These are phyloP conservation scores for Babyrousa celebensis DNA, from an alignment of 2,797 vertebrate species.

Conservation along the genomic window DNA sequence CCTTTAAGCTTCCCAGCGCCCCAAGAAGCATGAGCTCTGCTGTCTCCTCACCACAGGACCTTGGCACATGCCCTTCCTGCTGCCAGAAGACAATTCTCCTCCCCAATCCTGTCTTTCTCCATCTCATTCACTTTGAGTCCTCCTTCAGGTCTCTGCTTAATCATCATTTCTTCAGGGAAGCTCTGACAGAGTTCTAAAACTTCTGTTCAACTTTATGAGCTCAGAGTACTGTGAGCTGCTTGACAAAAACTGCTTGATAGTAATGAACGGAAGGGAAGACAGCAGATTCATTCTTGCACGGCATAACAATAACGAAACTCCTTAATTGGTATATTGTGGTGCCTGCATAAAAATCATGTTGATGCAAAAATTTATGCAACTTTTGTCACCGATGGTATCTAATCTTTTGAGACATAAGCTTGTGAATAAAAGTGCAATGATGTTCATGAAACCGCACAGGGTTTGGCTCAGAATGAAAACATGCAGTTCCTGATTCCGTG, in stretches of 20 bases:
- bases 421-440: constrained; percentile 41
- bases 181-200: not conserved
- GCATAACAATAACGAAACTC: constrained; percentile 59
- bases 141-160: not conserved
- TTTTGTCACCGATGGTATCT: constrained; percentile 10
- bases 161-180: not conserved
- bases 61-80: not conserved
- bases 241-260: not conserved
- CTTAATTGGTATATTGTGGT: constrained; percentile 22
- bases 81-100: not conserved
- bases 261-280: not conserved
- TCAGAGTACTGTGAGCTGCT: not conserved
- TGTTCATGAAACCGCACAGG: constrained; percentile 63
- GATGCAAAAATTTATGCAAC: constrained; percentile 27
- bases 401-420: constrained; percentile 68
- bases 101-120: not conserved
- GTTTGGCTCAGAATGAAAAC: constrained; percentile 65
- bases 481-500: constrained; percentile 72
- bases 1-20: not conserved
- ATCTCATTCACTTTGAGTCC: not conserved
- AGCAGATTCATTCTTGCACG: constrained; percentile 1
- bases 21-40: not conserved
- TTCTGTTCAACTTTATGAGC: not conserved
- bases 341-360: constrained; percentile 57
- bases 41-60: not conserved